These are phyloP conservation scores for Homarus gammarus DNA, from an alignment of 2,888 invertebrate genomes.

Conservation along the genomic window DNA sequence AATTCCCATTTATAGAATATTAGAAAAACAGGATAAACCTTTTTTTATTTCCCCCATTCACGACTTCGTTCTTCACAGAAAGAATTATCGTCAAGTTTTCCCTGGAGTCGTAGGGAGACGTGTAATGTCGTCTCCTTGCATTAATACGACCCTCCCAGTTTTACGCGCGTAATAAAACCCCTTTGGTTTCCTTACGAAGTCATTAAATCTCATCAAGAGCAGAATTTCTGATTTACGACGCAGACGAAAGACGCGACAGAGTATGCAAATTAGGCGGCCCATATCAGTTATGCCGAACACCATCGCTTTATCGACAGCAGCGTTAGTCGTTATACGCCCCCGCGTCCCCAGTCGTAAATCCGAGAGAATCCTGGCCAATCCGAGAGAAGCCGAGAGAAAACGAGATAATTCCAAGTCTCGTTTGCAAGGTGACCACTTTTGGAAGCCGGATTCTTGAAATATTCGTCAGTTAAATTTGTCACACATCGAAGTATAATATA, in stretches of 20 bases:
- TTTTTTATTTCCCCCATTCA: not conserved
- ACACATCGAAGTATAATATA: no score
- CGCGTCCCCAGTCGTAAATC: slow-evolving; percentile 22
- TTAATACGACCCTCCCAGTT: slow-evolving; percentile 6
- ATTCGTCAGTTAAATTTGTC: no score
- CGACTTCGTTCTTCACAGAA: not conserved
- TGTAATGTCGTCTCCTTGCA: not conserved
- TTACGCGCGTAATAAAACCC: slow-evolving; percentile 24
- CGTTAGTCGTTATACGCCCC: slow-evolving; percentile 10
- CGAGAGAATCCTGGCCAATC: slow-evolving; percentile 9
- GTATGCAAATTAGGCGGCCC: slow-evolving; percentile 20
- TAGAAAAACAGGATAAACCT: not conserved
- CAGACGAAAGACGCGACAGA: not conserved
- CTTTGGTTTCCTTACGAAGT: slow-evolving; percentile 21
- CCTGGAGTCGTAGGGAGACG: not conserved
- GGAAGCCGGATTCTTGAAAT: no score
- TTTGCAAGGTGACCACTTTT: not conserved
- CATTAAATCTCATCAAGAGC: slow-evolving; percentile 27
- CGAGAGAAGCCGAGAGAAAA: slow-evolving; percentile 9
- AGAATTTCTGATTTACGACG: slow-evolving; percentile 32
- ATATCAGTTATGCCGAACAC: slow-evolving; percentile 21
- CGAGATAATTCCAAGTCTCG: slow-evolving; percentile 5
- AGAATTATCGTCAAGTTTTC: not conserved
- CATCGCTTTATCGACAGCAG: slow-evolving; percentile 21
- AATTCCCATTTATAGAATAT: slow-evolving; percentile 22